Evolutionary conservation across 2,797 vertebrate genomes (phyloP).

Genomic region (Mionectes olivaceus): DNA sequence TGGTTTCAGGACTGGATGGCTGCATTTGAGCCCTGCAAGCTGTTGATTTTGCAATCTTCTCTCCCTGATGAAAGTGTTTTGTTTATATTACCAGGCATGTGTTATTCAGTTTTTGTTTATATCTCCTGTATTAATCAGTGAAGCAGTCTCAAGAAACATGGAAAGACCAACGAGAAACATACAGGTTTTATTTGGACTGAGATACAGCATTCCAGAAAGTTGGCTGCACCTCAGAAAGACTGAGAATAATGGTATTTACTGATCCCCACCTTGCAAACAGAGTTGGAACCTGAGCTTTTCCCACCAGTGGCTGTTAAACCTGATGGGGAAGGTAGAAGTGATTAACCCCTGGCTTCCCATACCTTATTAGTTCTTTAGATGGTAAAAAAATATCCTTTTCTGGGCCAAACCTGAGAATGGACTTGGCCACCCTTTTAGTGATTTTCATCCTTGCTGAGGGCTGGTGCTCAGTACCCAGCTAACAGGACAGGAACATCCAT

Average conservation of each 20-base stretch:
- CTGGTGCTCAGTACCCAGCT: not conserved
- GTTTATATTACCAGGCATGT: slow-evolving; percentile 55
- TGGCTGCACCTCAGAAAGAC: slow-evolving; percentile 70
- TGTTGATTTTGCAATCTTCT: slow-evolving; percentile 58
- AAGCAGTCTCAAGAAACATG: slow-evolving; percentile 42
- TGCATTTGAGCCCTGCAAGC: not conserved
- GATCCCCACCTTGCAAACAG: slow-evolving; percentile 54
- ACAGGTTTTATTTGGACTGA: slow-evolving; percentile 70
- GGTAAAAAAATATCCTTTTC: not conserved
- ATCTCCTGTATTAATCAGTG: slow-evolving; percentile 67
- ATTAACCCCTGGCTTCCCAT: slow-evolving; percentile 13
- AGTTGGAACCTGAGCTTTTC: slow-evolving; percentile 33
- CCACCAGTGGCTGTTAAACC: not conserved
- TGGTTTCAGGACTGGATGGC: not conserved
- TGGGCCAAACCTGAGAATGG: not conserved
- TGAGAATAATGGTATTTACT: slow-evolving; percentile 68
- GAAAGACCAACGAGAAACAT: slow-evolving; percentile 66
- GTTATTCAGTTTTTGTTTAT: slow-evolving; percentile 67
- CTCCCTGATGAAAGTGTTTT: slow-evolving; percentile 27
- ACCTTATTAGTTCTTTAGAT: not conserved
- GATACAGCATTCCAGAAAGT: slow-evolving; percentile 63
- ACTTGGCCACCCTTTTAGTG: not conserved
- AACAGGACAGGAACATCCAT: not conserved
- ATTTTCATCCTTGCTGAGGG: not conserved
- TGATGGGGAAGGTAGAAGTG: not conserved